Conservation (phyloP, 2,797 vertebrate genomes). For the Taeniopygia guttata region DNA sequence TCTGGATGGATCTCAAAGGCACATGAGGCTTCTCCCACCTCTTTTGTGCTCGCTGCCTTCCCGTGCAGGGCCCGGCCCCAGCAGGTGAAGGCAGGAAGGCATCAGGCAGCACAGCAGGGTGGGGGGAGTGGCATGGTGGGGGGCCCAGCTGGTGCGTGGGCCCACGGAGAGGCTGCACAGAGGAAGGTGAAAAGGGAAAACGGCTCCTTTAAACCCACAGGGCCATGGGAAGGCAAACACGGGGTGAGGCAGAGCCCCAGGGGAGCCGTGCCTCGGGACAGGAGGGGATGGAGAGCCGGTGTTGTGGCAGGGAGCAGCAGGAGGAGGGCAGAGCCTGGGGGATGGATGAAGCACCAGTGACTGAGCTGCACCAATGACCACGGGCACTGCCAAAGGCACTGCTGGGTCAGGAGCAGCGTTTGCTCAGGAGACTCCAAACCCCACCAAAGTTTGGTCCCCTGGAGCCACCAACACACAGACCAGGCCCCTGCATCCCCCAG, state of each 20-base stretch:
- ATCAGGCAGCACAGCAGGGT: not conserved
- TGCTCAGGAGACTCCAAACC: not conserved
- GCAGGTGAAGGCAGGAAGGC: conserved; percentile 23
- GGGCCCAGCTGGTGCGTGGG: conserved; percentile 59
- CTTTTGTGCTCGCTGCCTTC: rapidly evolving
- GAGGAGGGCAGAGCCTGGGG: not conserved
- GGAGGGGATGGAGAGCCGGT: not conserved
- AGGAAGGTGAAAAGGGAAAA: not conserved
- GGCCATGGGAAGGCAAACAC: not conserved
- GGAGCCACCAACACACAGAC: not conserved
- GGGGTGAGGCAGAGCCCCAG: not conserved
- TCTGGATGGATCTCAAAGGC: not conserved
- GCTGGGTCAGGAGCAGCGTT: not conserved
- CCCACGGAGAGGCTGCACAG: not conserved
- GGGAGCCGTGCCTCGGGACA: not conserved
- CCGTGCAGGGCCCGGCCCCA: not conserved
- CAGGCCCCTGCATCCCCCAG: not conserved
- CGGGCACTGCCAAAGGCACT: rapidly evolving
- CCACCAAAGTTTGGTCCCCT: not conserved
- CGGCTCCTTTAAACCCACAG: rapidly evolving
- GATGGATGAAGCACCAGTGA: not conserved
- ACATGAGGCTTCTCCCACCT: not conserved
- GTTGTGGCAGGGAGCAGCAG: not conserved
- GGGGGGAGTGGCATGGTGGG: conserved; percentile 23
- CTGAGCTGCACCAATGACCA: not conserved